phyloP scores from a whole-genome alignment of 1,140 invertebrate genomes.

The Panagrolaimus sp. region DNA sequence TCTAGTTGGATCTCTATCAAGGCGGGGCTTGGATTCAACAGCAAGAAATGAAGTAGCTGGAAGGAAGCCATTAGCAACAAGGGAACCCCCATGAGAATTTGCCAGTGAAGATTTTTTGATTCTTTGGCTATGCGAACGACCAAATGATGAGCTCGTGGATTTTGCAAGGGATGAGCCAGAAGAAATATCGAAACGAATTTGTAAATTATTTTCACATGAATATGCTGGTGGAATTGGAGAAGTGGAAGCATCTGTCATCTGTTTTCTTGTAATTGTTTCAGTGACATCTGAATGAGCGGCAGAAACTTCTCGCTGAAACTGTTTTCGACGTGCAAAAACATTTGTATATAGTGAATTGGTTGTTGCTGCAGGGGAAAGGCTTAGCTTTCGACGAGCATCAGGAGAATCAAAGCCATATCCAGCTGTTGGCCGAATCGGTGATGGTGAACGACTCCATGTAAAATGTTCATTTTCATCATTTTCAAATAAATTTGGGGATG shows the following conservation, averaged over 20 bases:
- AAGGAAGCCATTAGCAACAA: conserved; percentile 25
- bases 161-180: conserved; percentile 19
- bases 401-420: background rate
- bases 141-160: conserved; percentile 20
- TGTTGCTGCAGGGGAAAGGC: background rate
- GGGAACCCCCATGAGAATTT: background rate
- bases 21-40: background rate
- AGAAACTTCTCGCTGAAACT: conserved; percentile 5
- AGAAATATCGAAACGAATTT: conserved; percentile 22
- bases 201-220: conserved; percentile 19
- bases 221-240: background rate
- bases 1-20: conserved; percentile 21
- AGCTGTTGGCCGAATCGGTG: background rate
- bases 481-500: background rate
- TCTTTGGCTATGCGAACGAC: background rate
- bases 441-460: background rate
- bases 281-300: conserved; percentile 23
- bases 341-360: conserved; percentile 2
- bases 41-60: background rate
- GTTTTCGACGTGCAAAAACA: conserved; percentile 2
- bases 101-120: background rate
- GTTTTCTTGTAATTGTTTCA: background rate
- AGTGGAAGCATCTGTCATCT: background rate
- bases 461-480: background rate
- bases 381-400: background rate